Percentiles rank a stretch among this genome's conserved stretches.
phyloP scores from a whole-genome alignment of 2,888 invertebrate genomes.

The Perizoma flavofasciatum region DNA sequence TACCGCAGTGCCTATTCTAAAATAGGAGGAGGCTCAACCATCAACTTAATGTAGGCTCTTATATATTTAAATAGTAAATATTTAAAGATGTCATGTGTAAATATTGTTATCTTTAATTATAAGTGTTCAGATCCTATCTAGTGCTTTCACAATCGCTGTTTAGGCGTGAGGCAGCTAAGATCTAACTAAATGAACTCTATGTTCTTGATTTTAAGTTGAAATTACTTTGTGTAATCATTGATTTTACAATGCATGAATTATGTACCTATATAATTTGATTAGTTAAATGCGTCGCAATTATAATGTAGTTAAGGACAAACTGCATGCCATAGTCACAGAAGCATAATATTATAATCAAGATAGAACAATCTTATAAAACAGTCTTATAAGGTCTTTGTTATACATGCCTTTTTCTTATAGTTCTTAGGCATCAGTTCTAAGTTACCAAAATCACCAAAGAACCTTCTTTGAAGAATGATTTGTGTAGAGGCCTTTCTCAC shows the following conservation, averaged over 20 bases:
- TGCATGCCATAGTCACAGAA: conserved; percentile 1
- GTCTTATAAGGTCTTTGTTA: no score
- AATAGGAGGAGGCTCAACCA: conserved; percentile 66
- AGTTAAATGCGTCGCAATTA: conserved; percentile 3
- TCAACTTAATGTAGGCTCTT: conserved; percentile 54
- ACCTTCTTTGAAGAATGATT: conserved; percentile 4
- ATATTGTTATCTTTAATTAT: conserved; percentile 30
- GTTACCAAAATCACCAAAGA: conserved; percentile 30
- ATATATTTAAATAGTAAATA: conserved; percentile 35
- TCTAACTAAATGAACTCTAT: conserved; percentile 19
- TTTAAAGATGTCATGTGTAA: conserved; percentile 34
- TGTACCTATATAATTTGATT: conserved; percentile 5
- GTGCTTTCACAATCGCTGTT: conserved; percentile 15
- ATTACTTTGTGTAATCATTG: conserved; percentile 22
- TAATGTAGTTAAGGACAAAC: background rate
- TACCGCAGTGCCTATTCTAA: conserved; percentile 77
- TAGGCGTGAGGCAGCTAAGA: conserved; percentile 27
- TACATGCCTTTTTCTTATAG: no score
- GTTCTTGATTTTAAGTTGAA: conserved; percentile 20
- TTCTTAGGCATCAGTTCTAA: conserved; percentile 11
- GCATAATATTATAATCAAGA: no score
- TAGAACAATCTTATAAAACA: no score
- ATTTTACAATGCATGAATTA: conserved; percentile 22
- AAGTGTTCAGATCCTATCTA: conserved; percentile 33
- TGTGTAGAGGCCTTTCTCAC: background rate